Percentiles rank a stretch among this genome's conserved stretches.
These are phyloP conservation scores for Pseudococcus jackbeardsleyi DNA, from an alignment of 2,888 invertebrate genomes.

Conservation along the genomic window DNA sequence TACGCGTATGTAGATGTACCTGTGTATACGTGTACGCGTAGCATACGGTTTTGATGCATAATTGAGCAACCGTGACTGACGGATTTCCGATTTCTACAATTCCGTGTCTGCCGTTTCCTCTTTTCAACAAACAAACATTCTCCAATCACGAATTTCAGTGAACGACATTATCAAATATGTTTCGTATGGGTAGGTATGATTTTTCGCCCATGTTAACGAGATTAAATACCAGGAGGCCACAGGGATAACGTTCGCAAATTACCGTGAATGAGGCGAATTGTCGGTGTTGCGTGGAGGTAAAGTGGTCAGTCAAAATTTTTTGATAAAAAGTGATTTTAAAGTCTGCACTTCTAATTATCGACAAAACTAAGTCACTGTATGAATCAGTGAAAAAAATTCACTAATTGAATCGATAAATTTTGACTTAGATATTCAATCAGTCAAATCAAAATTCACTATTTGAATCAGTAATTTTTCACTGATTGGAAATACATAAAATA, in stretches of 20 bases:
- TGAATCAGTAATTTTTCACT: too few species aligned
- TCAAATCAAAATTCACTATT: too few species aligned
- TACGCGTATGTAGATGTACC: background rate
- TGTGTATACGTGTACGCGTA: background rate
- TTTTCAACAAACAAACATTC: slow-evolving; percentile 38
- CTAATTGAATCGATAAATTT: too few species aligned
- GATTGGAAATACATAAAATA: too few species aligned
- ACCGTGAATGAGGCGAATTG: background rate
- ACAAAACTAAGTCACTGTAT: too few species aligned
- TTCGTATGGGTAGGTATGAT: background rate
- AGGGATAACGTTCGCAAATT: background rate
- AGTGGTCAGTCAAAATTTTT: background rate
- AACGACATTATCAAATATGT: slow-evolving; percentile 20
- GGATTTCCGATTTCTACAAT: slow-evolving; percentile 60
- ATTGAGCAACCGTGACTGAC: slow-evolving; percentile 62
- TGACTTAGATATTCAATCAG: too few species aligned
- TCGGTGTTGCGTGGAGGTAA: background rate
- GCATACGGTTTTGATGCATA: slow-evolving; percentile 52
- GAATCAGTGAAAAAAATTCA: too few species aligned
- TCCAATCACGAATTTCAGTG: slow-evolving; percentile 27
- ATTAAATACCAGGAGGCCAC: background rate
- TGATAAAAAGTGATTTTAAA: background rate
- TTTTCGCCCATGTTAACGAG: slow-evolving; percentile 25
- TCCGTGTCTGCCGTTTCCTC: slow-evolving; percentile 33
- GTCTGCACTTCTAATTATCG: background rate